phyloP scores from a whole-genome alignment of 2,113 vertebrate species.

The Pachypanchax playfairii region DNA sequence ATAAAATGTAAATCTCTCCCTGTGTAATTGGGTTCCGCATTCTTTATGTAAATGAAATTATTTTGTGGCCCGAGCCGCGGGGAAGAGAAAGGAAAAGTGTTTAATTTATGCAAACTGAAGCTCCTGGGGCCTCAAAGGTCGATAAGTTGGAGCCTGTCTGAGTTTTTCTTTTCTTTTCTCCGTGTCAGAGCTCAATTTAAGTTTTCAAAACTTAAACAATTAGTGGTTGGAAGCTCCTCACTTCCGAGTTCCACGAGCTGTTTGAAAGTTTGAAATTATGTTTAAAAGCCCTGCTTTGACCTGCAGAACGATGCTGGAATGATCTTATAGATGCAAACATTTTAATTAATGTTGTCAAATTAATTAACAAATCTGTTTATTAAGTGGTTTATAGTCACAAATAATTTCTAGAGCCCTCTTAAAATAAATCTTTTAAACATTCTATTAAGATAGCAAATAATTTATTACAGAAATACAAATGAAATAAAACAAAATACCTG shows the following conservation, averaged over 20 bases:
- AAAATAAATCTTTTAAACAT: too few species aligned
- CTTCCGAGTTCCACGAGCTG: neutral
- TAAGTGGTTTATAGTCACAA: too few species aligned
- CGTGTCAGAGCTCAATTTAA: constrained; percentile 35
- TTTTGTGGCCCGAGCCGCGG: constrained; percentile 27
- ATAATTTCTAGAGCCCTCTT: too few species aligned
- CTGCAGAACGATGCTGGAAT: too few species aligned
- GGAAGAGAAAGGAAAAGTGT: constrained; percentile 1
- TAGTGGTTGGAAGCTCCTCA: neutral
- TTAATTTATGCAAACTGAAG: constrained; percentile 57
- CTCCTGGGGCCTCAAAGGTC: constrained; percentile 61
- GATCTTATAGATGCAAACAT: neutral
- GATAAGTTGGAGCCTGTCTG: constrained; percentile 56
- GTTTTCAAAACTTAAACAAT: constrained; percentile 43
- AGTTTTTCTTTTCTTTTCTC: constrained; percentile 32
- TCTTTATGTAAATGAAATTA: constrained; percentile 72
- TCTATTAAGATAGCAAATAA: too few species aligned
- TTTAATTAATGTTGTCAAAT: too few species aligned
- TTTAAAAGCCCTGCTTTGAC: too few species aligned
- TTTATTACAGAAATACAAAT: too few species aligned
- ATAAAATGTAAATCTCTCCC: constrained; percentile 69
- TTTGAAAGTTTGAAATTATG: too few species aligned
- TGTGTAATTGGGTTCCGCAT: constrained; percentile 56
- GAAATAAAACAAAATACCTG: too few species aligned
- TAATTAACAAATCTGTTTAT: too few species aligned